Evolutionary conservation across 2,888 invertebrate genomes (phyloP), one percentile per base, ranked within the genome.

Genomic region (Protodeltote pygarga): DNA sequence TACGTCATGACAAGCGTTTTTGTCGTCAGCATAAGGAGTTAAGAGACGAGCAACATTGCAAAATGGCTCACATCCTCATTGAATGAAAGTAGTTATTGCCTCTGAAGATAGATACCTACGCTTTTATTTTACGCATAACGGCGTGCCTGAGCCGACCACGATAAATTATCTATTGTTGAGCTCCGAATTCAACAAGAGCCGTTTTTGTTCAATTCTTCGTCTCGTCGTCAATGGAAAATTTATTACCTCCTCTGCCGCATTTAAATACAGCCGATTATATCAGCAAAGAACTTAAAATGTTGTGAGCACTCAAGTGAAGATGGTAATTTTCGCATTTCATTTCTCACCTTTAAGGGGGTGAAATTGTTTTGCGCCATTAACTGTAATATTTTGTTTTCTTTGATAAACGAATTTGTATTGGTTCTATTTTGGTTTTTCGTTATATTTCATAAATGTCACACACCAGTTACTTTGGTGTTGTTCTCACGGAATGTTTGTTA

Each of bases 191-290:
- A 85, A 86, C 85, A 85, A 83, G 85, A 85, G 77, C 80, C 84
- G 87, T 88, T 92, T 91, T 89, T 90, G 90, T 92, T 89, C 90
- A 86, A 88, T 89, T 89, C 90, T 88, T 88, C 85, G 86, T 81
- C 83, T 87, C 81, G 81, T 87, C 85, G 85, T 90, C 89, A 89
- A 89, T 88, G 82, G 87, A 70, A 85, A 90, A 91, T 90, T 90
- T 90, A 91, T 91, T 85, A 83, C 88, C 79, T 74, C 75, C 79
- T 79, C 81, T 78, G 77, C 80, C 80, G 83, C 85, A 90, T 89
- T 89, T 83, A 87, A 90, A 90, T 90, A 88, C 85, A 83, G 76
- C 69, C 85, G 87, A 88, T 89, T 89, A 87, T 87, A 85, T 83
- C 81, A 55, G 67, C 50, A 53, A 57, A 75, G 78, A 77, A 82